Percentiles rank a stretch among this genome's conserved stretches.
phyloP scores from a whole-genome alignment of 1,140 invertebrate species.

The Anoplolepis gracilipes region DNA sequence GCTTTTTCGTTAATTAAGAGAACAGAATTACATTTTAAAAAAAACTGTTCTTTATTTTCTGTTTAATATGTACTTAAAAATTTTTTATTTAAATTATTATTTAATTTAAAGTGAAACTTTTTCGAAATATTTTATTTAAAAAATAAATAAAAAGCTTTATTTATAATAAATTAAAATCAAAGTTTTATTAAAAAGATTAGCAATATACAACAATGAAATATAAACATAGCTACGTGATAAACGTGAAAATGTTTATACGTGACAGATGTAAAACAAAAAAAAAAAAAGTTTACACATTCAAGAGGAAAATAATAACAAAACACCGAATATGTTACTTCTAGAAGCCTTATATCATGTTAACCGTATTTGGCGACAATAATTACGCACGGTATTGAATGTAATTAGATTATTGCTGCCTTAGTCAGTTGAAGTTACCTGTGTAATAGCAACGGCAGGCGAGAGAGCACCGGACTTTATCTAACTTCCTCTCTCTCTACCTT shows the following conservation, averaged over 20 bases:
- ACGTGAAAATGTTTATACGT: no score
- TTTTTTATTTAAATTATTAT: no score
- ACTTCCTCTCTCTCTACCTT: slow-evolving; percentile 58
- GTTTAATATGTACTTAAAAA: no score
- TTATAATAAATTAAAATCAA: no score
- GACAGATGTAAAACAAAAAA: no score
- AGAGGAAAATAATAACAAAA: not conserved
- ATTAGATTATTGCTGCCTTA: slow-evolving; percentile 70
- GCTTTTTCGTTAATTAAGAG: not conserved
- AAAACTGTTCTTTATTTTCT: no score
- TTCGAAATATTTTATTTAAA: not conserved
- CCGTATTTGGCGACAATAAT: slow-evolving; percentile 53
- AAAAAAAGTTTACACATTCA: no score
- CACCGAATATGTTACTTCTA: slow-evolving; percentile 1
- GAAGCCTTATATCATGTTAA: slow-evolving; percentile 52
- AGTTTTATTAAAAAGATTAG: no score
- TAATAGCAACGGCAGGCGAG: slow-evolving; percentile 32
- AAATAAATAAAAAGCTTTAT: no score
- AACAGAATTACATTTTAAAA: not conserved
- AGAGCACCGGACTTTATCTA: slow-evolving; percentile 67
- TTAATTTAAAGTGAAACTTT: not conserved
- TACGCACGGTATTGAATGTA: slow-evolving; percentile 64
- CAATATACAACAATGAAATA: no score
- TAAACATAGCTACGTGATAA: no score
- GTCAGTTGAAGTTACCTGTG: slow-evolving; percentile 58